A percentile compares a stretch with the other conserved stretches of the same genome.
phyloP scores from a whole-genome alignment of 1,140 invertebrate genomes.

The Agraylea sexmaculata region DNA sequence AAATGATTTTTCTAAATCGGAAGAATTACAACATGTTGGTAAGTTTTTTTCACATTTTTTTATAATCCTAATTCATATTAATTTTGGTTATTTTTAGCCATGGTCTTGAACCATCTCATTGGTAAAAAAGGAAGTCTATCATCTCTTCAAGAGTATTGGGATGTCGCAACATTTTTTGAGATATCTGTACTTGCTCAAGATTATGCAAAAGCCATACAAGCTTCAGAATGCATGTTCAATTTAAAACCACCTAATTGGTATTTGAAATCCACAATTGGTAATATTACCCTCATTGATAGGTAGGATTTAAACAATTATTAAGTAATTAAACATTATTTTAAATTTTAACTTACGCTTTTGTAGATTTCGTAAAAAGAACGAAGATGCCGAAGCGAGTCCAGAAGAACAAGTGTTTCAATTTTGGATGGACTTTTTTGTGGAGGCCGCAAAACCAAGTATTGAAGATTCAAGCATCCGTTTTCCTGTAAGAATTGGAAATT shows the following conservation, averaged over 20 bases:
- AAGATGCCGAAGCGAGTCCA: slow-evolving; percentile 52
- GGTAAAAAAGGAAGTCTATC: slow-evolving; percentile 93
- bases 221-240: slow-evolving; percentile 98
- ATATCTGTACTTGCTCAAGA: slow-evolving; percentile 96
- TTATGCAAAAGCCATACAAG: slow-evolving; percentile 93
- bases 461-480: slow-evolving; percentile 74
- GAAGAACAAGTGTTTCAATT: slow-evolving; percentile 88
- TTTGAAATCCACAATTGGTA: slow-evolving; percentile 95
- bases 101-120: slow-evolving; percentile 94
- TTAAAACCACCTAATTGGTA: slow-evolving; percentile 98
- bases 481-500: slow-evolving; percentile 73
- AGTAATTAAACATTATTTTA: not conserved
- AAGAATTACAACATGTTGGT: slow-evolving; percentile 81
- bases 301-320: slow-evolving; percentile 16
- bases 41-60: slow-evolving; percentile 23
- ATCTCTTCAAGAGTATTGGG: slow-evolving; percentile 95
- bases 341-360: slow-evolving; percentile 11
- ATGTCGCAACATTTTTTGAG: slow-evolving; percentile 99
- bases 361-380: slow-evolving; percentile 72
- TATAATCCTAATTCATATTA: not conserved
- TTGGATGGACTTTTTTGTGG: slow-evolving; percentile 98
- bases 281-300: slow-evolving; percentile 88
- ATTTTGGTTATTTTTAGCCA: slow-evolving; percentile 44
- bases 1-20: slow-evolving; percentile 85
- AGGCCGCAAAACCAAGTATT: slow-evolving; percentile 69